These are phyloP conservation scores for Andrena minutula DNA, from an alignment of 2,888 invertebrate species.

Conservation along the genomic window DNA sequence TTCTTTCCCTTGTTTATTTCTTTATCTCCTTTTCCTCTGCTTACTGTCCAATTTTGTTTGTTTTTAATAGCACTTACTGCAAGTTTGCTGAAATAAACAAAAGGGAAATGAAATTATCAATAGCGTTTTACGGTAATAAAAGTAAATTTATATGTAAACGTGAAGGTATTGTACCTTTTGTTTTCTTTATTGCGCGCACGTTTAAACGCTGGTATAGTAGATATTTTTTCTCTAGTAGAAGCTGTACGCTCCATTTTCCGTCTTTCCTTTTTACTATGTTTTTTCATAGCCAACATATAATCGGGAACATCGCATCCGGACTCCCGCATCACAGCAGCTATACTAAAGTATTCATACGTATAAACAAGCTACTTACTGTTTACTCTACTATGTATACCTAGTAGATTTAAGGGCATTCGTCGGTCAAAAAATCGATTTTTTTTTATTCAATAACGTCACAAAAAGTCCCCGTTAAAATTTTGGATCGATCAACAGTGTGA, in stretches of 20 bases:
- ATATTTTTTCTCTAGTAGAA: conserved; percentile 86
- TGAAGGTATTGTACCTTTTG: conserved; percentile 18
- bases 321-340: conserved; percentile 95
- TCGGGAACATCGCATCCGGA: conserved; percentile 97
- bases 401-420: not conserved
- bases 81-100: conserved; percentile 21
- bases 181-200: conserved; percentile 4
- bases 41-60: not conserved
- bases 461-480: no score
- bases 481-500: no score
- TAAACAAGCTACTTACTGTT: conserved; percentile 1
- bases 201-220: conserved; percentile 57
- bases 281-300: conserved; percentile 93
- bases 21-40: not conserved
- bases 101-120: not conserved
- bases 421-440: no score
- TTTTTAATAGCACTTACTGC: not conserved
- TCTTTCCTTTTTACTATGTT: conserved; percentile 87
- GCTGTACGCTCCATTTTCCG: conserved; percentile 87
- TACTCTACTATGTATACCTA: not conserved
- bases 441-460: no score
- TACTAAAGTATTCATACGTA: conserved; percentile 86
- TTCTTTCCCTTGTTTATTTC: not conserved
- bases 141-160: not conserved
- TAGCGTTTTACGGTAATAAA: not conserved